Evolutionary conservation across 2,797 vertebrate genomes (phyloP).

Genomic region (Arctocebus calabarensis): DNA sequence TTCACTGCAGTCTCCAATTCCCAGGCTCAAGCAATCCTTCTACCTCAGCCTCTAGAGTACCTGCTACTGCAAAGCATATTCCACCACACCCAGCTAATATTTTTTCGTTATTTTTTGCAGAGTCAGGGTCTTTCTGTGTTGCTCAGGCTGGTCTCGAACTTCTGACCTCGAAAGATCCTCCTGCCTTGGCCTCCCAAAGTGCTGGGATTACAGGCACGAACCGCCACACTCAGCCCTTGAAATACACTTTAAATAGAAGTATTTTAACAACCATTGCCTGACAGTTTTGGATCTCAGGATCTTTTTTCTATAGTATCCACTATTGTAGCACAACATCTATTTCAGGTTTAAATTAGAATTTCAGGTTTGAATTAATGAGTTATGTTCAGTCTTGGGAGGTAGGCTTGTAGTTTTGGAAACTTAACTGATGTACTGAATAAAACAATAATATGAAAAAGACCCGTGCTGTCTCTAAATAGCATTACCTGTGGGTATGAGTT

Average conservation of each 20-base stretch:
- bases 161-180: too few relatives aligned
- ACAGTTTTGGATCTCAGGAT: conserved; percentile 33
- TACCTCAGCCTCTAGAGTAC: neutral
- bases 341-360: neutral
- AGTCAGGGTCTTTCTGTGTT: too few relatives aligned
- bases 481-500: neutral
- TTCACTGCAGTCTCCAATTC: neutral
- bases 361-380: neutral
- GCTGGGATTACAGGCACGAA: too few relatives aligned
- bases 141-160: neutral
- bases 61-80: neutral
- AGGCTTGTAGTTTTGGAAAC: conserved; percentile 59
- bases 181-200: too few relatives aligned
- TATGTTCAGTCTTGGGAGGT: conserved; percentile 54
- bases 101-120: neutral
- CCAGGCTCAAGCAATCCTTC: neutral
- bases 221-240: neutral
- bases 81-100: neutral
- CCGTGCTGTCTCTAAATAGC: neutral
- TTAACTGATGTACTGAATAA: neutral
- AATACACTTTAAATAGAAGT: conserved; percentile 23
- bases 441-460: conserved; percentile 10
- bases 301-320: neutral
- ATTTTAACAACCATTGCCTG: conserved; percentile 14
- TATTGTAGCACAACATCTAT: conserved; percentile 14